Percentiles rank a stretch among this genome's conserved stretches.
phyloP scores from a whole-genome alignment of 2,113 vertebrate genomes.

The Trochalopteron elliotii region DNA sequence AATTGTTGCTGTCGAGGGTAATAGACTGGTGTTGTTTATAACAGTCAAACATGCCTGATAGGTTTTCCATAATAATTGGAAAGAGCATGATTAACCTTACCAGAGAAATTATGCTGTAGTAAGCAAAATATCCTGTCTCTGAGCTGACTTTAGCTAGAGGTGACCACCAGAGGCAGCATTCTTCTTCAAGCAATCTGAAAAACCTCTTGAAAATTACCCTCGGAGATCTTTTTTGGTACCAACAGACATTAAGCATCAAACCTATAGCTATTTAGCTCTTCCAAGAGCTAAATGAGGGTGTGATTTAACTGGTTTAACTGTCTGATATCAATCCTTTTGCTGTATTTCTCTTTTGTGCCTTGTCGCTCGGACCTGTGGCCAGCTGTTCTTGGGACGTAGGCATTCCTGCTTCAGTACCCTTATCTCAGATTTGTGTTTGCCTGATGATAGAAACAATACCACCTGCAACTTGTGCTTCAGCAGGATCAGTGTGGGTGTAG shows the following conservation, averaged over 20 bases:
- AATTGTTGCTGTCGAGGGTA: constrained; percentile 38
- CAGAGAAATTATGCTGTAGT: background rate
- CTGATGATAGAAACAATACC: background rate
- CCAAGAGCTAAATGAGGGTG: background rate
- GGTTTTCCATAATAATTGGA: constrained; percentile 34
- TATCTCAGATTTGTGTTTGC: fast-evolving
- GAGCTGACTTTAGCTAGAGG: background rate
- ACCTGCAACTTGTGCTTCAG: background rate
- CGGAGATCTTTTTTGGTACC: background rate
- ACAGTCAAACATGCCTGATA: constrained; percentile 28
- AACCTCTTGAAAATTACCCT: background rate
- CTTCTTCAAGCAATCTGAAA: background rate
- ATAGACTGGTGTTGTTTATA: constrained; percentile 37
- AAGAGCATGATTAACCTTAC: constrained; percentile 23
- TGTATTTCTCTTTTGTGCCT: background rate
- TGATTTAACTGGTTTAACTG: background rate
- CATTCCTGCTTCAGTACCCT: background rate
- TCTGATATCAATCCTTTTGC: background rate
- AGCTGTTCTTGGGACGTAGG: fast-evolving
- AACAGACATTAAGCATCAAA: background rate
- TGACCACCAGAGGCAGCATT: background rate
- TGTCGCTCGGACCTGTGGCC: background rate
- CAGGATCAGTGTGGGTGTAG: background rate
- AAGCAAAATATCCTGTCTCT: background rate
- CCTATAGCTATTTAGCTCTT: background rate